Evolutionary conservation across 2,888 invertebrate genomes (phyloP), one percentile per base, ranked within the genome.

Genomic region (Tachina grossa): DNA sequence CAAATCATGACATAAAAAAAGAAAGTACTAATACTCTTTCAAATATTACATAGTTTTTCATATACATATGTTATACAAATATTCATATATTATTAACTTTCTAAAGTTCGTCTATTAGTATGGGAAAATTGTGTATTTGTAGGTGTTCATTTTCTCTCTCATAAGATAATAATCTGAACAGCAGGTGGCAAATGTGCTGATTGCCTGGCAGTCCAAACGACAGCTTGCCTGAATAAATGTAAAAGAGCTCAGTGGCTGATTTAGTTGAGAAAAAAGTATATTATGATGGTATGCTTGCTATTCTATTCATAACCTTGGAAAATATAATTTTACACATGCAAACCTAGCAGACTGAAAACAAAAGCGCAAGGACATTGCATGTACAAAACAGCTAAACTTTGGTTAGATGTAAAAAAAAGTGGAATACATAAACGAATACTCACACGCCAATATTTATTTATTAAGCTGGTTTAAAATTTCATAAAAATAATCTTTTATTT

Each of bases 1-100:
- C 22, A 77, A 84, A 81, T 80, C 84, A 77, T 84, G 81, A 84
- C 84, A 84, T 80, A 55, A 55, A 81, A 31, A 31, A 31, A 31
- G 4, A 2, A 31, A 3, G 31, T 74, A 81, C 68, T 55, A 53
- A 80, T 47, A 53, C 16, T 68, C 63, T 19, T 19, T 41, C 19
- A 57, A 8, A 74, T 49, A 9, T 31, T n/a, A 22, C 11, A 55
- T 55, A 43, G 47, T 55, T 10, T n/a, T 41, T 14, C 22, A 47
- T 59, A 13, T 22, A 2, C 1, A 4, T 31, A 74, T 49, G 13
- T 31, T 11, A 22, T 14, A 47, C 55, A 43, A 39, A 63, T 10
- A 41, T 41, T 14, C 19, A 47, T 59, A 13, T 22, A 2, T 6
- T 59, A 9, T 0, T 14, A 16, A 14, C 19, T 53, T 53, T 53